These are phyloP conservation scores for Hippocampus abdominalis DNA, from an alignment of 2,113 vertebrate genomes.

Conservation along the genomic window DNA sequence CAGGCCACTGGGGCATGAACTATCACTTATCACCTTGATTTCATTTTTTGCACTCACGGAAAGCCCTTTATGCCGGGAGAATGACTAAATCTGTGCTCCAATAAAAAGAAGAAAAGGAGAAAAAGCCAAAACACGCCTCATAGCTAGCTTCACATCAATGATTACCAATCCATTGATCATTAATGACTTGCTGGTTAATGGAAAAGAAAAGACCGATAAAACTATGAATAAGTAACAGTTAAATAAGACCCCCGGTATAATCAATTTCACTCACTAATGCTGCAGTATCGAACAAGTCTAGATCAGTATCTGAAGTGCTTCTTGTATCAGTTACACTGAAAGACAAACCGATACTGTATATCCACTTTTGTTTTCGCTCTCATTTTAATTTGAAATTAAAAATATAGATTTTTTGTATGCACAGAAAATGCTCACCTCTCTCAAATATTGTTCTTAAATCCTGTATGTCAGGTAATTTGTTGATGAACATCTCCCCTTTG, in stretches of 20 bases:
- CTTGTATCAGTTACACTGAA: slow-evolving; percentile 32
- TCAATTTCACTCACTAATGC: slow-evolving; percentile 62
- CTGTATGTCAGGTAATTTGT: neutral
- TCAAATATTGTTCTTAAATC: neutral
- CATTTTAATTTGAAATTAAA: neutral
- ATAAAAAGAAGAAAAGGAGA: neutral
- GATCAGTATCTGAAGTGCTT: slow-evolving; percentile 60
- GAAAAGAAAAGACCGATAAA: slow-evolving; percentile 74
- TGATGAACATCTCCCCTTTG: neutral
- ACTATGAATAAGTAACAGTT: slow-evolving; percentile 63
- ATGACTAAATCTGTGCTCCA: slow-evolving; percentile 19
- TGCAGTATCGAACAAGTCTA: slow-evolving; percentile 71
- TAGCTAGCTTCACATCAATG: slow-evolving; percentile 23
- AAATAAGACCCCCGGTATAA: slow-evolving; percentile 60
- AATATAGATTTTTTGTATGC: neutral
- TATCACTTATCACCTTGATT: slow-evolving; percentile 64
- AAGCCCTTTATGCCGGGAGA: slow-evolving; percentile 20
- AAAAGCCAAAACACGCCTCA: slow-evolving; percentile 12
- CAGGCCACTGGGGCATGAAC: slow-evolving; percentile 56
- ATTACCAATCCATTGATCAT: slow-evolving; percentile 74
- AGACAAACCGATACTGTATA: neutral
- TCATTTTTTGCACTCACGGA: slow-evolving; percentile 56
- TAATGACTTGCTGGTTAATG: slow-evolving; percentile 69
- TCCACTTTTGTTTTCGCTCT: neutral
- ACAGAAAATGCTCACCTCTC: neutral